Conservation (phyloP, 2,113 vertebrate species). For the Ornithorhynchus anatinus region DNA sequence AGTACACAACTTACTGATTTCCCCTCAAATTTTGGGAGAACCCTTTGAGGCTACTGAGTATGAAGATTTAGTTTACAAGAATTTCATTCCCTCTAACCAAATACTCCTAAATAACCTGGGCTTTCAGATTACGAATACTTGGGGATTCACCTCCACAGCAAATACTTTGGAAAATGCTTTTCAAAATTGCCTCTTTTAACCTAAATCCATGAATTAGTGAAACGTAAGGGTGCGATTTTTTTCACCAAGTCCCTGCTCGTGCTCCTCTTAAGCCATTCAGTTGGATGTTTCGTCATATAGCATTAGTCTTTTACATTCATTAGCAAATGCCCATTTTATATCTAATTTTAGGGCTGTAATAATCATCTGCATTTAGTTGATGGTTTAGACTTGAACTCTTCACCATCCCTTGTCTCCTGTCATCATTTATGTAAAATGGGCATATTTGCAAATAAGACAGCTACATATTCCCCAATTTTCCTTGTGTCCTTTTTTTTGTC, state of each 20-base stretch:
- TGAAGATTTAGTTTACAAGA: not conserved
- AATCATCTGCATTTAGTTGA: not conserved
- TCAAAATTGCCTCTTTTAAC: slow-evolving; percentile 15
- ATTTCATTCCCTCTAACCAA: not conserved
- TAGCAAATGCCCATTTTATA: slow-evolving; percentile 10
- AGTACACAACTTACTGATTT: not conserved
- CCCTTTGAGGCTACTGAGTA: not conserved
- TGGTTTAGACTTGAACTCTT: slow-evolving; percentile 9
- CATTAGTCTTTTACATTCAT: not conserved
- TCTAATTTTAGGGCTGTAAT: slow-evolving; percentile 30
- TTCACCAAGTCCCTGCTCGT: not conserved
- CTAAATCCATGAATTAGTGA: slow-evolving; percentile 2
- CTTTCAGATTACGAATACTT: not conserved
- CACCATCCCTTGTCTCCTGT: no score
- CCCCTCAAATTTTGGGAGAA: not conserved
- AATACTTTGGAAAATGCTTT: not conserved
- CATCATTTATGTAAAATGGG: not conserved
- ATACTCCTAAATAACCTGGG: not conserved
- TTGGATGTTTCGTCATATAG: slow-evolving; percentile 36
- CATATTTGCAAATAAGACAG: no score
- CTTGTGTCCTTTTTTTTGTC: no score
- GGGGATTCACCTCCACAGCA: not conserved
- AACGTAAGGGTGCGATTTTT: slow-evolving; percentile 2
- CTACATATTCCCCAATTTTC: no score
- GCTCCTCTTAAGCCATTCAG: slow-evolving; percentile 13